A percentile compares a stretch with the other conserved stretches of the same genome.
These are phyloP conservation scores for Drosophila helvetica DNA, from an alignment of 2,888 invertebrate species.

Conservation along the genomic window DNA sequence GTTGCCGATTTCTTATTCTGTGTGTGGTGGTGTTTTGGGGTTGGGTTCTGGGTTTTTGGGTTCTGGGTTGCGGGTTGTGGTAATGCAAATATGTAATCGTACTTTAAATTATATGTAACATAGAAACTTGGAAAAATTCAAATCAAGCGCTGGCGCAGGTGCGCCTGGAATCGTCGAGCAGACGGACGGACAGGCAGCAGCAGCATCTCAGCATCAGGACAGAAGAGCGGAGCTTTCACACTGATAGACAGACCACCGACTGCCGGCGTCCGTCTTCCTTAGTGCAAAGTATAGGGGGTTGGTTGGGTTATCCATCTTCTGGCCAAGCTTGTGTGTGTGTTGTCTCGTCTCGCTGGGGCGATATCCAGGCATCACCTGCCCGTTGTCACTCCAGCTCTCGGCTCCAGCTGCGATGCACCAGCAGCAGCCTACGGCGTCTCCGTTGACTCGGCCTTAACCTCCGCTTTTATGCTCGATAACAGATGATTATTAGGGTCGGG, in stretches of 20 bases:
- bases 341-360: slow-evolving; percentile 45
- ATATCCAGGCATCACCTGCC: slow-evolving; percentile 54
- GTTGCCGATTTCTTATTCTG: slow-evolving; percentile 24
- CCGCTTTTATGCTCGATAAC: slow-evolving; percentile 87
- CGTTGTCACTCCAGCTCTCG: slow-evolving; percentile 64
- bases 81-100: slow-evolving; percentile 73
- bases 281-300: slow-evolving; percentile 5
- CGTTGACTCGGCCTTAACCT: slow-evolving; percentile 90
- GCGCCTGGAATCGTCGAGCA: slow-evolving; percentile 59
- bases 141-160: slow-evolving; percentile 71
- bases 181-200: slow-evolving; percentile 8
- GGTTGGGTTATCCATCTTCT: background rate
- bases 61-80: slow-evolving; percentile 6
- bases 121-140: slow-evolving; percentile 76
- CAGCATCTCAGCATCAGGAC: slow-evolving; percentile 20
- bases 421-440: slow-evolving; percentile 89
- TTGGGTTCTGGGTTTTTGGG: slow-evolving; percentile 20
- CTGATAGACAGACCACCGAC: slow-evolving; percentile 14
- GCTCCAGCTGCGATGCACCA: slow-evolving; percentile 41
- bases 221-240: slow-evolving; percentile 16
- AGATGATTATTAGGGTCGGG: slow-evolving; percentile 93
- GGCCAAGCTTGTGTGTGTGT: slow-evolving; percentile 11
- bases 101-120: slow-evolving; percentile 69
- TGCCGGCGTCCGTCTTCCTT: slow-evolving; percentile 3
- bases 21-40: slow-evolving; percentile 27